phyloP scores from a whole-genome alignment of 2,113 vertebrate genomes.

The Lophius piscatorius region DNA sequence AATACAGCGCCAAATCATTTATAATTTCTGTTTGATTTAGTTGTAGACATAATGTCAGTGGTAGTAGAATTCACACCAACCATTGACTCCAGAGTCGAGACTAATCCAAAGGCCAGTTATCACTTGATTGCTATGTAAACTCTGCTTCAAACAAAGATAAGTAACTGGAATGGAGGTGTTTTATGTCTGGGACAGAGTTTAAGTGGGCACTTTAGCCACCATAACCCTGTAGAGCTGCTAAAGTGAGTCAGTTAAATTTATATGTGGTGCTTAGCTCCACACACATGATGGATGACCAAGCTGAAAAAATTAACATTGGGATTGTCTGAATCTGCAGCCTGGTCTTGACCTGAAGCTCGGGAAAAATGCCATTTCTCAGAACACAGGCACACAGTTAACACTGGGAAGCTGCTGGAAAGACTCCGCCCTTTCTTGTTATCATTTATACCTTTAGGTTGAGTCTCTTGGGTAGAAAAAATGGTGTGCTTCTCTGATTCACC shows the following conservation, averaged over 20 bases:
- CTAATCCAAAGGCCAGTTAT: conserved; percentile 55
- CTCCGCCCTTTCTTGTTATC: not conserved
- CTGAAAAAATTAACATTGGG: conserved; percentile 62
- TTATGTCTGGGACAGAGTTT: conserved; percentile 54
- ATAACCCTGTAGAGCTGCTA: conserved; percentile 37
- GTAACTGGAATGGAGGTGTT: conserved; percentile 44
- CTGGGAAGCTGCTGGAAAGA: not conserved
- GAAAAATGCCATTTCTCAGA: conserved; percentile 26
- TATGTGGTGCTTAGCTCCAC: conserved; percentile 45
- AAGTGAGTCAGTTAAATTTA: conserved; percentile 68
- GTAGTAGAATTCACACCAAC: conserved; percentile 40
- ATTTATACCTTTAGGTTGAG: not conserved
- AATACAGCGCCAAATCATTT: conserved; percentile 11
- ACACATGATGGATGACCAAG: conserved; percentile 53
- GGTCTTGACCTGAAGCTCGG: conserved; percentile 17
- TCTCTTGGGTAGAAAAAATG: not conserved
- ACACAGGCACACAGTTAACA: conserved; percentile 17
- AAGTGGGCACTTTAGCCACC: conserved; percentile 42
- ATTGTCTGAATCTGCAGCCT: conserved; percentile 10
- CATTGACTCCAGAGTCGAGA: conserved; percentile 19
- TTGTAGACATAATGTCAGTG: conserved; percentile 23
- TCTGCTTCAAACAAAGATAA: conserved; percentile 53
- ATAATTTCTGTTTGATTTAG: conserved; percentile 10
- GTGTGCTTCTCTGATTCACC: not conserved
- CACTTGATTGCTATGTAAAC: conserved; percentile 47